Base-by-base conservation (phyloP, 2,113 vertebrate genomes). In the Cygnus atratus region DNA sequence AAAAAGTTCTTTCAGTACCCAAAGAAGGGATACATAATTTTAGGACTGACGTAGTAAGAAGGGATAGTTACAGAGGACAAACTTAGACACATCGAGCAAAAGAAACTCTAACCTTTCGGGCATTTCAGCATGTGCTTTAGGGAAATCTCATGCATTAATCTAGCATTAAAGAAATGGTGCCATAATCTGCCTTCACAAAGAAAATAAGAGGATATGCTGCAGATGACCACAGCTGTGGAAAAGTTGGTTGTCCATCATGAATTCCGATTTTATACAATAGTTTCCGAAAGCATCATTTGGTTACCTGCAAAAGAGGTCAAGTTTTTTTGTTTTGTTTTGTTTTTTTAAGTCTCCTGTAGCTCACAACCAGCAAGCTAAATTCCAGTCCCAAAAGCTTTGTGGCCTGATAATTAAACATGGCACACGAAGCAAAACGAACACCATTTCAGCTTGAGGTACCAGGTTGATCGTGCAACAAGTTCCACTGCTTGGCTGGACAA, bases 41-140 rank as follows among this genome's bases (percentile, higher is more conserved):
- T 16, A 92, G 28, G 50, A 73, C 6, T 37, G 15, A 73, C 0
- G 0, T 11, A n/a, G 5, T 11, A 44, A 41, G 41, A 58, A 43
- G 6, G 28, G 52, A n/a, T 2, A 35, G 7, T 52, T 44, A 1
- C 15, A 3, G 80, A 76, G 31, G 8, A 54, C 13, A 61, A 74
- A 48, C 1, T 35, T 13, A 21, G 17, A 67, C 29, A 14, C 19
- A 63, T 7, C 15, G 31, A 59, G 50, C 26, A 52, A 16, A 77
- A 88, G 35, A 33, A 73, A 66, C 28, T 39, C 31, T 15, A 41
- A 18, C 17, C 31, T 29, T 55, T 58, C 25, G 25, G 13, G 37
- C 0, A 0, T 28, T 2, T 6, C 20, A 55, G 7, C 20, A 55
- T 19, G 17, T 6, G 6, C 22, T 29, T 29, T 0, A 31, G 54